Conservation (phyloP, 2,113 vertebrate genomes). For the Cacatua alba region DNA sequence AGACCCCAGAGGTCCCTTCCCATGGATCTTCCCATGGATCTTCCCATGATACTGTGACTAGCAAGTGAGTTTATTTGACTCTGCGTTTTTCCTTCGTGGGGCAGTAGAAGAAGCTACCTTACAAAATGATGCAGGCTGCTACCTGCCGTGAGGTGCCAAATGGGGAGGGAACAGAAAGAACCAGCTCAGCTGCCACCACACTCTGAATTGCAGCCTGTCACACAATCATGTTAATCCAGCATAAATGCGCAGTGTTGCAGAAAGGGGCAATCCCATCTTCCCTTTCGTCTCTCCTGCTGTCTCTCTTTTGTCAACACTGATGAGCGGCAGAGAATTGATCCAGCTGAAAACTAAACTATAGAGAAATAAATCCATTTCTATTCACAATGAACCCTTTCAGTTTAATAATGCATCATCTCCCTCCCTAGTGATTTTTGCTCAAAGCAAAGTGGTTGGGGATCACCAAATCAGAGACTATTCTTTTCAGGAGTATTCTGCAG, state of each 20-base stretch:
- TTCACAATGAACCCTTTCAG: background rate
- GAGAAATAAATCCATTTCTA: conserved; percentile 35
- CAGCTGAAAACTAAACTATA: conserved; percentile 1
- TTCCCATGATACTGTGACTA: background rate
- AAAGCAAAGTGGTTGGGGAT: background rate
- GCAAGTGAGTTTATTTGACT: background rate
- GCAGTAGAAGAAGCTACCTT: background rate
- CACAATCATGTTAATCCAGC: background rate
- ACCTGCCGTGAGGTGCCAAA: background rate
- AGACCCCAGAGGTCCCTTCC: background rate
- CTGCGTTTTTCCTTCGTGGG: background rate
- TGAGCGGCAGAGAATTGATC: background rate
- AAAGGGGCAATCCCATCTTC: background rate
- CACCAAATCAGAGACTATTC: conserved; percentile 20
- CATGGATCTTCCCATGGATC: background rate
- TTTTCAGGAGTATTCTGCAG: background rate
- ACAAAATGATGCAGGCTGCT: background rate
- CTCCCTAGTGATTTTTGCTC: background rate
- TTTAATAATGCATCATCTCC: background rate
- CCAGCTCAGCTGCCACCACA: background rate
- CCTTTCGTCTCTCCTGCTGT: background rate
- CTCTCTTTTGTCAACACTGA: conserved; percentile 25
- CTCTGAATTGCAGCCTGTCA: background rate
- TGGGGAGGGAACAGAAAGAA: background rate
- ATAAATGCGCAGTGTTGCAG: background rate